Evolutionary conservation across 2,888 invertebrate species (phyloP).

Genomic region (Lepidochitona cinerea): DNA sequence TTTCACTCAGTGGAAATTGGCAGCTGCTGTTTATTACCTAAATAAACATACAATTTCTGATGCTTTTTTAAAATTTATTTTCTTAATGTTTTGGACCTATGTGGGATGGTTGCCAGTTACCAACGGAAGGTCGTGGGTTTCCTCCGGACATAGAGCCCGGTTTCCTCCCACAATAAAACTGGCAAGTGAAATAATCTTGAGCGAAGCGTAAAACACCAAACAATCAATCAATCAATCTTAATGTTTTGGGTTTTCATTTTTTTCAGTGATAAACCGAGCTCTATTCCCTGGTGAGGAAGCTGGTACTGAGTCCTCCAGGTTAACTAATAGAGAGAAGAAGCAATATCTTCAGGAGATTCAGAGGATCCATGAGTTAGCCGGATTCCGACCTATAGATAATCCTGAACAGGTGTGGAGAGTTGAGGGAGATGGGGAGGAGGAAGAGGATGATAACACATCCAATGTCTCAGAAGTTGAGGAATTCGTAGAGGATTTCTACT

Average conservation of each 20-base stretch:
- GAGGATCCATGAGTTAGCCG: conserved; percentile 62
- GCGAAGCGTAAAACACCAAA: too few species aligned
- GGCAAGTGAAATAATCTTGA: too few species aligned
- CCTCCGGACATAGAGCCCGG: too few species aligned
- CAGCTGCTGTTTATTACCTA: too few species aligned
- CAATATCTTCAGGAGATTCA: conserved; percentile 64
- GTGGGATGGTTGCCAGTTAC: too few species aligned
- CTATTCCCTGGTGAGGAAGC: conserved; percentile 56
- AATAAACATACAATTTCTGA: too few species aligned
- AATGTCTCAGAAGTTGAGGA: conserved; percentile 50
- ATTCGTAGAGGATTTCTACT: conserved; percentile 37
- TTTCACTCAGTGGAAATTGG: too few species aligned
- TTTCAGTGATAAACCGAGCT: conserved; percentile 60
- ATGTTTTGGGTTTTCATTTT: too few species aligned
- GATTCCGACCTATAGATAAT: conserved; percentile 66
- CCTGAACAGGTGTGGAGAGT: conserved; percentile 46
- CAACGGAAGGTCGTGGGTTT: too few species aligned
- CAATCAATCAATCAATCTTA: too few species aligned
- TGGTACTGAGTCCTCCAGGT: conserved; percentile 43
- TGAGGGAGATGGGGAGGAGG: conserved; percentile 37
- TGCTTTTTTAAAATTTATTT: neutral
- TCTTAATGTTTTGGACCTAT: too few species aligned
- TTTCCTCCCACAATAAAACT: too few species aligned
- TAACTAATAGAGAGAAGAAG: conserved; percentile 49
- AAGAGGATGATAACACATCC: conserved; percentile 30